phyloP scores from a whole-genome alignment of 2,797 vertebrate genomes.

The Anguilla marmorata region DNA sequence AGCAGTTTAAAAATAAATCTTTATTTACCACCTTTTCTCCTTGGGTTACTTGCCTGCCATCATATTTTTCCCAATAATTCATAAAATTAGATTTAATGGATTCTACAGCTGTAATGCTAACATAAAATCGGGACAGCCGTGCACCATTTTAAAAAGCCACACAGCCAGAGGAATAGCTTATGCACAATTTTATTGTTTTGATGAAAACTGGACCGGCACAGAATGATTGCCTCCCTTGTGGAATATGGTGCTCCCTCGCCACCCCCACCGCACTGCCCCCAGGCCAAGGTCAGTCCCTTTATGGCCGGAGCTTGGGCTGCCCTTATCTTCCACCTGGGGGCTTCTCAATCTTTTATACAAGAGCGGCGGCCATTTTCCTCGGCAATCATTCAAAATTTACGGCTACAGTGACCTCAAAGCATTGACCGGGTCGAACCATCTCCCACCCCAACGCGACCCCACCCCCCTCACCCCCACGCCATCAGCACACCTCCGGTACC shows the following conservation, averaged over 20 bases:
- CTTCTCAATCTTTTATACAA: conserved; percentile 54
- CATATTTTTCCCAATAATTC: neutral
- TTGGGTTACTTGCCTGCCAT: neutral
- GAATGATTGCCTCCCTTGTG: neutral
- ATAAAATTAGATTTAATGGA: neutral
- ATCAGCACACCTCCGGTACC: neutral
- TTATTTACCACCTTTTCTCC: neutral
- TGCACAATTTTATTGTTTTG: neutral
- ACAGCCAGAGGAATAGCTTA: neutral
- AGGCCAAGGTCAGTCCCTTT: conserved; percentile 22
- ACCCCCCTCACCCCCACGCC: conserved; percentile 31
- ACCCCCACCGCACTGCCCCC: conserved; percentile 45
- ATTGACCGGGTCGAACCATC: conserved; percentile 38
- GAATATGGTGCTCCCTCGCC: conserved; percentile 19
- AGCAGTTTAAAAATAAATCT: neutral
- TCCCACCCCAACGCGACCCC: neutral
- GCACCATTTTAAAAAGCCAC: neutral
- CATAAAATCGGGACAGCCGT: neutral
- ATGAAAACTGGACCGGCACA: neutral
- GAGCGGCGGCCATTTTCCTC: conserved; percentile 56
- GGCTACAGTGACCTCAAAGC: conserved; percentile 44
- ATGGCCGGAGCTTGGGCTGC: conserved; percentile 48
- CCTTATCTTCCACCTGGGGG: conserved; percentile 59
- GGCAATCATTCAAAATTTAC: conserved; percentile 73
- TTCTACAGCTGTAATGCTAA: neutral